phyloP scores from a whole-genome alignment of 2,797 vertebrate species.

The Varecia variegata region DNA sequence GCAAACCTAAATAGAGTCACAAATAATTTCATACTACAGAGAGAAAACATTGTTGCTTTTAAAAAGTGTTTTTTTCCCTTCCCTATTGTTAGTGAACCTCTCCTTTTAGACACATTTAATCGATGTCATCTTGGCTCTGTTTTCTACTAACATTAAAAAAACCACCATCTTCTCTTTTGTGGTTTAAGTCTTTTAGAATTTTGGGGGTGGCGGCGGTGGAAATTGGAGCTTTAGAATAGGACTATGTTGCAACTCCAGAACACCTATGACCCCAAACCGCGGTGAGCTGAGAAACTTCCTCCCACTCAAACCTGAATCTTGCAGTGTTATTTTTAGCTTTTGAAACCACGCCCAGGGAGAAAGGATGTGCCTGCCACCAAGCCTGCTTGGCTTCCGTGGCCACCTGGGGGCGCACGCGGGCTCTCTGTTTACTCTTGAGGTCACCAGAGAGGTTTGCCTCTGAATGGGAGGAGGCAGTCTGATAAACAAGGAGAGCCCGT shows the following conservation, averaged over 20 bases:
- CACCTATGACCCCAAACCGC: neutral
- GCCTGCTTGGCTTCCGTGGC: neutral
- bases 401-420: neutral
- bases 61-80: neutral
- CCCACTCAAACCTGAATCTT: neutral
- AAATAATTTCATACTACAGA: neutral
- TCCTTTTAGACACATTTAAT: neutral
- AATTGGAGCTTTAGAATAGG: neutral
- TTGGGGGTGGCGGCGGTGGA: fast-evolving
- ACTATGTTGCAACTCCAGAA: neutral
- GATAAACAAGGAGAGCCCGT: neutral
- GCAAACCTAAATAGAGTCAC: neutral
- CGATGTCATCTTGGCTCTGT: neutral
- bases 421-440: neutral
- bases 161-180: neutral
- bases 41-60: neutral
- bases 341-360: neutral
- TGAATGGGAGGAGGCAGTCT: neutral
- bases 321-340: neutral
- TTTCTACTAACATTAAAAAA: neutral
- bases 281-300: neutral
- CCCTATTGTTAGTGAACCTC: neutral
- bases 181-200: neutral
- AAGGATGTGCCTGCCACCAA: neutral
- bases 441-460: neutral